Evolutionary conservation across 2,888 invertebrate genomes (phyloP).

Genomic region (Buathra laborator): DNA sequence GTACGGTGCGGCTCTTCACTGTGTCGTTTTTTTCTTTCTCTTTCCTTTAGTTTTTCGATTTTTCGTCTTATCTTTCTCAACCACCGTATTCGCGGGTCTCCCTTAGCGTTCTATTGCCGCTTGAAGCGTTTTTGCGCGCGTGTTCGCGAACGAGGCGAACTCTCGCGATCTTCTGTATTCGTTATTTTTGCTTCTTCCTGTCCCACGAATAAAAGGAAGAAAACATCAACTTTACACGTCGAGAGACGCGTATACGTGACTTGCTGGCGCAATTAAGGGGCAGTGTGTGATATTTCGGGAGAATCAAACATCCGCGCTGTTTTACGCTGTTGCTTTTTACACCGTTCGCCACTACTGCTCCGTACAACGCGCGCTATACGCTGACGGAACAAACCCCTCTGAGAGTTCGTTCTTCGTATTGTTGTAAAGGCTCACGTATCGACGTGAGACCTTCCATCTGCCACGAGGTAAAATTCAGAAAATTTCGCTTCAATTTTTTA

Average conservation of each 20-base stretch:
- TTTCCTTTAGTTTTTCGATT: conserved; percentile 23
- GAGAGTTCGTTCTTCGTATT: neutral
- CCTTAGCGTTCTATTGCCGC: neutral
- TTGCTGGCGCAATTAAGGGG: conserved; percentile 15
- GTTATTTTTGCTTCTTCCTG: neutral
- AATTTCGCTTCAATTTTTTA: neutral
- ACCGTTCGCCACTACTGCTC: conserved; percentile 13
- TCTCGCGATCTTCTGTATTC: neutral
- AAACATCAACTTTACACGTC: neutral
- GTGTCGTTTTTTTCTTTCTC: conserved; percentile 41
- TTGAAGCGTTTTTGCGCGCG: conserved; percentile 6
- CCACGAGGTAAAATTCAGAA: conserved; percentile 48
- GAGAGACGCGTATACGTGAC: neutral
- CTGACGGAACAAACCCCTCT: conserved; percentile 30
- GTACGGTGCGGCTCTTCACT: conserved; percentile 74
- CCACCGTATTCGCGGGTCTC: neutral
- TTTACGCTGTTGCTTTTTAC: neutral
- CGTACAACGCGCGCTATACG: conserved; percentile 9
- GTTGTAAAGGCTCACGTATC: conserved; percentile 7
- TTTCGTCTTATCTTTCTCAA: conserved; percentile 18
- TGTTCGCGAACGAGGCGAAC: neutral
- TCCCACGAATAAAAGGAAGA: neutral
- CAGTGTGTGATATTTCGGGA: conserved; percentile 57
- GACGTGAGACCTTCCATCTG: conserved; percentile 36
- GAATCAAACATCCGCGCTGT: conserved; percentile 12